Percentiles rank a stretch among this genome's conserved stretches.
Evolutionary conservation across 2,797 vertebrate species (phyloP).

Genomic region (Neoniphon sammara): DNA sequence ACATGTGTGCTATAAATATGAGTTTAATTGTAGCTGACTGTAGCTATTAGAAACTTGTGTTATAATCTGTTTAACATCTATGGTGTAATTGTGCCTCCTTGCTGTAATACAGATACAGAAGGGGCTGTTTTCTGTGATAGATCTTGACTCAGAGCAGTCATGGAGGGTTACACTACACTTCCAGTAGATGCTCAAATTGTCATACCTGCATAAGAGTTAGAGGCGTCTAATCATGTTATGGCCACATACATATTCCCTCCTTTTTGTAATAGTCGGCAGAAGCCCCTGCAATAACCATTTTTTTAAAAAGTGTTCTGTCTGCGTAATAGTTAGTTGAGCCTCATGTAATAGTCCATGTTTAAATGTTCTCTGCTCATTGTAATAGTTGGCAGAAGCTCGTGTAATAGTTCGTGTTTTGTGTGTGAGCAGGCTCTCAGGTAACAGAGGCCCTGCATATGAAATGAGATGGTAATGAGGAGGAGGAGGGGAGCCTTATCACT

Average conservation of each 20-base stretch:
- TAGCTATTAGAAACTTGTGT: neutral
- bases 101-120: neutral
- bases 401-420: conserved; percentile 81
- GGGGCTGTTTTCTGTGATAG: neutral
- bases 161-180: neutral
- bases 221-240: conserved; percentile 6
- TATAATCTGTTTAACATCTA: neutral
- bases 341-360: conserved; percentile 75
- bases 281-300: conserved; percentile 3
- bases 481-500: conserved; percentile 75
- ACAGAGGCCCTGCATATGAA: conserved; percentile 81
- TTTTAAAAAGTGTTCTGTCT: conserved; percentile 30
- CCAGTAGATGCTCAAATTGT: neutral
- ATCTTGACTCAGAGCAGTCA: neutral
- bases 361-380: conserved; percentile 75
- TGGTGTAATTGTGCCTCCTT: neutral
- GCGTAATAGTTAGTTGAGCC: conserved; percentile 68
- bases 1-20: too few relatives aligned
- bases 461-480: conserved; percentile 83
- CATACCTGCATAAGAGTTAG: neutral
- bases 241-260: neutral
- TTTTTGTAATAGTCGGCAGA: conserved; percentile 12
- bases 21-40: neutral
- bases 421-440: conserved; percentile 80
- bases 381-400: conserved; percentile 77